Evolutionary conservation across 2,113 vertebrate species (phyloP).

Genomic region (Dunckerocampus dactyliophorus): DNA sequence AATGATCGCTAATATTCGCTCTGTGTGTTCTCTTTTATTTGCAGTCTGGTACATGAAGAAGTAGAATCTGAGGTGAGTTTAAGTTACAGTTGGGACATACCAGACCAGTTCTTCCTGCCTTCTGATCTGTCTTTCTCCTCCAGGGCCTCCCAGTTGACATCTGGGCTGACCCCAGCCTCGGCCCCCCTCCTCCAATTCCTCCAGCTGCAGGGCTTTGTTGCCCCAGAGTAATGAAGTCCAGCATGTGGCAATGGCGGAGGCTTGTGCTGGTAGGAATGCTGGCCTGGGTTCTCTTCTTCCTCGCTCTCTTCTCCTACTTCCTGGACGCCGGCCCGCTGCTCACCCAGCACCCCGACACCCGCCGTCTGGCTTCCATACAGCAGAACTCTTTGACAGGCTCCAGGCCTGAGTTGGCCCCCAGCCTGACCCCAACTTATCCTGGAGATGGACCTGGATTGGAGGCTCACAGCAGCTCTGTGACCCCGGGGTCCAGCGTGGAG

Average conservation of each 20-base stretch:
- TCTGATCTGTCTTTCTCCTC: slow-evolving; percentile 17
- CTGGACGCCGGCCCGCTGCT: slow-evolving; percentile 81
- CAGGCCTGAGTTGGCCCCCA: slow-evolving; percentile 34
- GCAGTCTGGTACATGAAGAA: slow-evolving; percentile 43
- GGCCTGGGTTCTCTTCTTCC: slow-evolving; percentile 87
- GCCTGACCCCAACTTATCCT: slow-evolving; percentile 19
- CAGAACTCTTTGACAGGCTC: slow-evolving; percentile 52
- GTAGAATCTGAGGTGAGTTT: slow-evolving; percentile 50
- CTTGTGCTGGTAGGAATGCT: slow-evolving; percentile 87
- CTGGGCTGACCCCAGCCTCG: slow-evolving; percentile 17
- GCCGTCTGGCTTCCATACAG: slow-evolving; percentile 79
- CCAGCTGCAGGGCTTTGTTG: not conserved
- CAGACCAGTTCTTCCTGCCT: slow-evolving; percentile 3
- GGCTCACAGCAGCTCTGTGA: slow-evolving; percentile 23
- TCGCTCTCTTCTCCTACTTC: slow-evolving; percentile 91
- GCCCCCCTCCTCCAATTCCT: too few species aligned
- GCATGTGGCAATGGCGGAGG: slow-evolving; percentile 92
- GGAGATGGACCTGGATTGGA: slow-evolving; percentile 24
- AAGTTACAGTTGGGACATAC: not conserved
- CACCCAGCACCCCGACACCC: slow-evolving; percentile 79
- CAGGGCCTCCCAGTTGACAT: slow-evolving; percentile 59
- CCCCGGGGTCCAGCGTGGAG: slow-evolving; percentile 36
- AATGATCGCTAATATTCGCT: too few species aligned
- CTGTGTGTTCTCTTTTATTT: slow-evolving; percentile 7
- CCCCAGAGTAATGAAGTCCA: slow-evolving; percentile 83